These are phyloP conservation scores for Sturmia bella DNA, from an alignment of 2,888 invertebrate genomes.

Conservation along the genomic window DNA sequence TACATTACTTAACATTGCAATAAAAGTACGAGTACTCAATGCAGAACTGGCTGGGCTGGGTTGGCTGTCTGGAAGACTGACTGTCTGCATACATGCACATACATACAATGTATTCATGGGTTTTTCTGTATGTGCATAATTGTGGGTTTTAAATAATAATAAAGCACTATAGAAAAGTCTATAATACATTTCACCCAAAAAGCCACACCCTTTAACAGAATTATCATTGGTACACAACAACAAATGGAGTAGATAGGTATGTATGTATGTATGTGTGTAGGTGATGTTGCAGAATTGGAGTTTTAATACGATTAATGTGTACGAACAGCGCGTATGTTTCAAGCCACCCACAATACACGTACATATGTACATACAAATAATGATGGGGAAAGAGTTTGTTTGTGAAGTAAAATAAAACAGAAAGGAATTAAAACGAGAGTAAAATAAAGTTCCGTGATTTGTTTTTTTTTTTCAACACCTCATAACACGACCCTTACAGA, in stretches of 20 bases:
- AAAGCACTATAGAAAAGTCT: neutral
- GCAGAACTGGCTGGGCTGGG: neutral
- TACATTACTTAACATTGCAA: conserved; percentile 41
- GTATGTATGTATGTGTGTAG: too few species aligned
- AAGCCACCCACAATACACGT: neutral
- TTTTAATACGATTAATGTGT: neutral
- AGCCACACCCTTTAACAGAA: conserved; percentile 42
- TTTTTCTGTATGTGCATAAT: neutral
- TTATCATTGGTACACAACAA: neutral
- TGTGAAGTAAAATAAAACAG: neutral
- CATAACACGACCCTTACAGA: conserved; percentile 11
- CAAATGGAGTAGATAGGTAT: neutral
- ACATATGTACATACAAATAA: neutral
- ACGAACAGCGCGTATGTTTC: neutral
- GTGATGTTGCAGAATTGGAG: neutral
- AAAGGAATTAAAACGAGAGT: conserved; percentile 7
- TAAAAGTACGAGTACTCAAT: neutral
- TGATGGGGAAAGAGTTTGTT: neutral
- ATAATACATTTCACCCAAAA: conserved; percentile 13
- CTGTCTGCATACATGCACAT: neutral
- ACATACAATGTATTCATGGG: too few species aligned
- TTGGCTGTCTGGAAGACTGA: neutral
- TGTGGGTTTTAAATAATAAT: conserved; percentile 23
- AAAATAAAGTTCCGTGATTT: conserved; percentile 28
- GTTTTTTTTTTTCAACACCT: conserved; percentile 40